Conservation (phyloP, 2,113 vertebrate genomes). For the Chaenocephalus aceratus region DNA sequence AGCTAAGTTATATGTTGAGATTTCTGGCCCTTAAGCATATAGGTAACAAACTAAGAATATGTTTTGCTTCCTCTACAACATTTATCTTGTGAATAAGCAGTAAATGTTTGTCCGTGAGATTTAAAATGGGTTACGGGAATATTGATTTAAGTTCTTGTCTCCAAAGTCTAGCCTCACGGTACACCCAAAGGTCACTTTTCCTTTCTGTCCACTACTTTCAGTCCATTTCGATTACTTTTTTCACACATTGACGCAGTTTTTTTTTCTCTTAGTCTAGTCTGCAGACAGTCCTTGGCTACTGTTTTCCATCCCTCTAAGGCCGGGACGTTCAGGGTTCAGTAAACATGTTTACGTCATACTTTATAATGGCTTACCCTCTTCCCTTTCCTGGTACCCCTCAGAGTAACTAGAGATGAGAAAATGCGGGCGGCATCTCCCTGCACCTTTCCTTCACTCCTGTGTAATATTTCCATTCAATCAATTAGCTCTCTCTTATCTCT, state of each 20-base stretch:
- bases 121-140: slow-evolving; percentile 4
- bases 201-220: neutral
- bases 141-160: slow-evolving; percentile 25
- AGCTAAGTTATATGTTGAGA: neutral
- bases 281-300: slow-evolving; percentile 25
- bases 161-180: neutral
- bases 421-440: neutral
- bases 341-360: slow-evolving; percentile 44
- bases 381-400: slow-evolving; percentile 21
- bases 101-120: slow-evolving; percentile 21
- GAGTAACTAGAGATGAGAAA: slow-evolving; percentile 35
- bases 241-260: slow-evolving; percentile 12
- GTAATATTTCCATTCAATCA: neutral
- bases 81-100: neutral
- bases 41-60: neutral
- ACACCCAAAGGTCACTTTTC: slow-evolving; percentile 7
- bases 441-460: neutral
- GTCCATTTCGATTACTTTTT: neutral
- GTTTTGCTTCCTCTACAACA: neutral
- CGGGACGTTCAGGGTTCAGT: slow-evolving; percentile 54
- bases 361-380: slow-evolving; percentile 33
- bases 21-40: too few species aligned
- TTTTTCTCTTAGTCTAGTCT: too few species aligned
- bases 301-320: slow-evolving; percentile 23
- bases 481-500: slow-evolving; percentile 30